Evolutionary conservation across 2,113 vertebrate genomes (phyloP).

Genomic region (Baryphthengus martii): DNA sequence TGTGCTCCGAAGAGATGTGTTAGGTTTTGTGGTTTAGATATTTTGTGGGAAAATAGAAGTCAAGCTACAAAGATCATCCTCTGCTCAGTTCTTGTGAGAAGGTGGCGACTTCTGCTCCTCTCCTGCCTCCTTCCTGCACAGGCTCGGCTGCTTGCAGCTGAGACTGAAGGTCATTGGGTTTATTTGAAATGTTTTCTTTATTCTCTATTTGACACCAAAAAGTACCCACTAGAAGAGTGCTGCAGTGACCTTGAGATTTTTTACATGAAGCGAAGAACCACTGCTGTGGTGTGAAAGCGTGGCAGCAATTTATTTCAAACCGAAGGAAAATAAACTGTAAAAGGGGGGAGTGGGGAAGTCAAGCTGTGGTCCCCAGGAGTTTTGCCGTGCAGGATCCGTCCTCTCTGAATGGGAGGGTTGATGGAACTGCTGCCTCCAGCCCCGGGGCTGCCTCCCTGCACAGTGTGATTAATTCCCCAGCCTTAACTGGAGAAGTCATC

Average conservation of each 20-base stretch:
- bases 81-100: background rate
- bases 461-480: background rate
- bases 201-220: background rate
- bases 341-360: background rate
- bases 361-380: background rate
- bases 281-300: background rate
- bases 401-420: background rate
- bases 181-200: background rate
- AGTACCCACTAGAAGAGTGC: background rate
- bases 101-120: background rate
- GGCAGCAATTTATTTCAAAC: background rate
- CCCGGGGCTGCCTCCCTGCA: background rate
- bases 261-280: background rate
- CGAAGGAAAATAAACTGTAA: background rate
- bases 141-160: accelerated
- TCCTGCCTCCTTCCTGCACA: background rate
- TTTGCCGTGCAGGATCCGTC: accelerated
- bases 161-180: background rate
- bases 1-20: background rate
- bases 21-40: background rate
- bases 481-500: background rate
- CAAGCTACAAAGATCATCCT: background rate
- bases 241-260: background rate
- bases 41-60: background rate
- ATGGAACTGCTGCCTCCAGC: background rate